Conservation (phyloP, 2,888 invertebrate species). For the Mantis religiosa region DNA sequence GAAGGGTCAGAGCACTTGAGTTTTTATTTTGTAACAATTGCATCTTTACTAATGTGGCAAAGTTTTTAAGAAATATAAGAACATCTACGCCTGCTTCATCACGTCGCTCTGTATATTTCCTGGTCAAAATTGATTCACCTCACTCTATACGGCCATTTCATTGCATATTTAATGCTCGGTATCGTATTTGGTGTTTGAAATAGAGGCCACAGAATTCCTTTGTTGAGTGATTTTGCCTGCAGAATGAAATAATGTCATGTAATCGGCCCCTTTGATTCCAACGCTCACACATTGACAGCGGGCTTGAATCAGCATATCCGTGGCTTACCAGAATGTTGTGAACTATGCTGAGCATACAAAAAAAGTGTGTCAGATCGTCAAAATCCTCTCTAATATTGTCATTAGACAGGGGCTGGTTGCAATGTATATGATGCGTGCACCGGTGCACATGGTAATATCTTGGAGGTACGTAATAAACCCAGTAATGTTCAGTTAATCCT, state of each 20-base stretch:
- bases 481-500: neutral
- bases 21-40: too few relatives aligned
- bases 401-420: neutral
- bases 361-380: neutral
- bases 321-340: neutral
- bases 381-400: neutral
- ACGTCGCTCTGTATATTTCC: too few relatives aligned
- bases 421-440: neutral
- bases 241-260: neutral
- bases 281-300: neutral
- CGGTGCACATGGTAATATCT: neutral
- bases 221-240: neutral
- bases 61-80: too few relatives aligned
- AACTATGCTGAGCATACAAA: neutral
- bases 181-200: neutral
- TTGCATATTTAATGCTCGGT: neutral
- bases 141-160: too few relatives aligned
- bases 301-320: neutral
- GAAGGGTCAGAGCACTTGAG: too few relatives aligned
- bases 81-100: too few relatives aligned
- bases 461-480: neutral
- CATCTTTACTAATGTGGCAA: too few relatives aligned
- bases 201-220: neutral
- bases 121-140: too few relatives aligned
- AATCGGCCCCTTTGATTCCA: neutral